These are phyloP conservation scores for Lithophane socia DNA, from an alignment of 2,888 invertebrate genomes.

Conservation along the genomic window DNA sequence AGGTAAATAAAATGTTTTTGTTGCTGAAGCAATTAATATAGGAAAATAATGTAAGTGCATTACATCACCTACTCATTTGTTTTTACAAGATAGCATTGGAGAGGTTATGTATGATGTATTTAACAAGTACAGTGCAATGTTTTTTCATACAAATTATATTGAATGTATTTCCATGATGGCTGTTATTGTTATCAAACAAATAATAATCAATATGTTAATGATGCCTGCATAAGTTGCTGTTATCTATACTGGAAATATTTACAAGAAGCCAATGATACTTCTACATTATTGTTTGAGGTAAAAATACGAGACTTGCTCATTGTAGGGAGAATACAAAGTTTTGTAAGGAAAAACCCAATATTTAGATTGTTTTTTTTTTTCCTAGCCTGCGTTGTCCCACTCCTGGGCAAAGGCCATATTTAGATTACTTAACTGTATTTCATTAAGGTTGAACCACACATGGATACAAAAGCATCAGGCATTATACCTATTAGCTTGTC, in stretches of 20 bases:
- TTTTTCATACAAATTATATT: background rate
- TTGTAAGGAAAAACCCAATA: background rate
- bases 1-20: background rate
- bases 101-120: background rate
- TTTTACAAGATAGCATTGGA: conserved; percentile 14
- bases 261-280: conserved; percentile 20
- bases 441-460: background rate
- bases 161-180: conserved; percentile 14
- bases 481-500: background rate
- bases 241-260: conserved; percentile 36
- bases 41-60: conserved; percentile 13
- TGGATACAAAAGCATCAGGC: background rate
- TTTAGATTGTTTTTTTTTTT: too few species aligned
- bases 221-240: conserved; percentile 12
- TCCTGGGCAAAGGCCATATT: too few species aligned
- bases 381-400: too few species aligned
- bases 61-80: conserved; percentile 19
- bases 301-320: conserved; percentile 8
- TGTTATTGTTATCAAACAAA: conserved; percentile 45
- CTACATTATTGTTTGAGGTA: conserved; percentile 11
- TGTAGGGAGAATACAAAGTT: background rate
- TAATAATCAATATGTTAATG: conserved; percentile 33
- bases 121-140: background rate
- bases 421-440: background rate
- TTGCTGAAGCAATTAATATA: conserved; percentile 10